Percentiles rank a stretch among this genome's conserved stretches.
Evolutionary conservation across 2,888 invertebrate genomes (phyloP).

Genomic region (Ellobium chinense): DNA sequence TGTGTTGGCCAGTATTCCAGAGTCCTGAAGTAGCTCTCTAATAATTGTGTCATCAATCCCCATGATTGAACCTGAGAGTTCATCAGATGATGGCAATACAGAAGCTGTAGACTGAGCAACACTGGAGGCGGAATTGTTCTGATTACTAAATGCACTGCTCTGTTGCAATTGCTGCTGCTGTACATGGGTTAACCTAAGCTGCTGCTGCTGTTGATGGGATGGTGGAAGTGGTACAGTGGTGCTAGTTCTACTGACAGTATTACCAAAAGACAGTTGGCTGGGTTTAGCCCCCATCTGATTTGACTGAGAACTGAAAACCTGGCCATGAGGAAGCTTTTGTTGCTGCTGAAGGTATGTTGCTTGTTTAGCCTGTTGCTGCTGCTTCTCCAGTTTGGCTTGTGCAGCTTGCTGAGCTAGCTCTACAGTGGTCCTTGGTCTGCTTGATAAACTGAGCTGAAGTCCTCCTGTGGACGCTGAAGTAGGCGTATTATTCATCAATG

Average conservation of each 20-base stretch:
- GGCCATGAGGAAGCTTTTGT: background rate
- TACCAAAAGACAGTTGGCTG: background rate
- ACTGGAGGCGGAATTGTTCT: background rate
- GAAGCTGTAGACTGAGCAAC: background rate
- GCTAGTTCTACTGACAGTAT: background rate
- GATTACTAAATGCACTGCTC: background rate
- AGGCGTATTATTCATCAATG: conserved; percentile 8
- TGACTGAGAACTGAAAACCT: background rate
- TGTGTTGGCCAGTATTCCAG: conserved; percentile 42
- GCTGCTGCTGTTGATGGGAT: background rate
- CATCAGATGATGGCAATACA: conserved; percentile 36
- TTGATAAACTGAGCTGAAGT: background rate
- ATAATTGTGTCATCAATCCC: conserved; percentile 45
- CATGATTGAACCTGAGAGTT: conserved; percentile 41
- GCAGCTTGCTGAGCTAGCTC: conserved; percentile 38
- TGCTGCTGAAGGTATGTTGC: background rate
- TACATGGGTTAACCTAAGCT: background rate
- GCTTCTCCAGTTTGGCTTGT: conserved; percentile 20
- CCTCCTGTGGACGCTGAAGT: background rate
- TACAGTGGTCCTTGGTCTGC: conserved; percentile 36
- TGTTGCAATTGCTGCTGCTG: conserved; percentile 6
- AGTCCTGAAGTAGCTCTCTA: conserved; percentile 41
- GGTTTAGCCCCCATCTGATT: background rate
- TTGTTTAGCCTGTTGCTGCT: background rate
- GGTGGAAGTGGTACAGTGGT: background rate